These are phyloP conservation scores for Rousettus madagascariensis DNA, from an alignment of 2,797 vertebrate genomes.

Conservation along the genomic window DNA sequence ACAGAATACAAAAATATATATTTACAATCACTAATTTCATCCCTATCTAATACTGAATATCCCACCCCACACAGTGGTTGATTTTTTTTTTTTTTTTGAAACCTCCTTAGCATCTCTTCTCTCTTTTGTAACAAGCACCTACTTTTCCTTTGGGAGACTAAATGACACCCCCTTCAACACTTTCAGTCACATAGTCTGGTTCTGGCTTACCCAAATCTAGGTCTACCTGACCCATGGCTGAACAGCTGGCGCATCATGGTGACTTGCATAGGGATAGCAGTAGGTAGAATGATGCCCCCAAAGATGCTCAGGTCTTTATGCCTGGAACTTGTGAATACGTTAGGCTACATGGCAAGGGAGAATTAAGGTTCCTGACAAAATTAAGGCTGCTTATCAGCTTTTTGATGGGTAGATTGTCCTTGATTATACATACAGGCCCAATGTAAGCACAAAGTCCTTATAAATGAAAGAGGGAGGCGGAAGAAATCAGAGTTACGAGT, in stretches of 20 bases:
- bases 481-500: background rate
- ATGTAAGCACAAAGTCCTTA: background rate
- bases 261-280: background rate
- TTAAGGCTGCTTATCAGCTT: background rate
- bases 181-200: background rate
- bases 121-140: background rate
- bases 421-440: background rate
- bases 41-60: background rate
- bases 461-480: background rate
- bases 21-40: background rate
- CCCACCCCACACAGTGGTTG: background rate
- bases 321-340: background rate
- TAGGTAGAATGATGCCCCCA: background rate
- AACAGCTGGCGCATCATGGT: background rate
- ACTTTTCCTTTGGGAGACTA: background rate
- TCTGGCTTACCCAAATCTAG: background rate
- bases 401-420: background rate
- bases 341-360: background rate
- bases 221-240: background rate
- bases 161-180: background rate
- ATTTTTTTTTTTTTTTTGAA: too few species aligned
- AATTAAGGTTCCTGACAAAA: background rate
- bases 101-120: background rate
- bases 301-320: background rate
- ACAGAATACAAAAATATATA: background rate